Base-by-base conservation (phyloP, 2,888 invertebrate genomes). In the Patella depressa region DNA sequence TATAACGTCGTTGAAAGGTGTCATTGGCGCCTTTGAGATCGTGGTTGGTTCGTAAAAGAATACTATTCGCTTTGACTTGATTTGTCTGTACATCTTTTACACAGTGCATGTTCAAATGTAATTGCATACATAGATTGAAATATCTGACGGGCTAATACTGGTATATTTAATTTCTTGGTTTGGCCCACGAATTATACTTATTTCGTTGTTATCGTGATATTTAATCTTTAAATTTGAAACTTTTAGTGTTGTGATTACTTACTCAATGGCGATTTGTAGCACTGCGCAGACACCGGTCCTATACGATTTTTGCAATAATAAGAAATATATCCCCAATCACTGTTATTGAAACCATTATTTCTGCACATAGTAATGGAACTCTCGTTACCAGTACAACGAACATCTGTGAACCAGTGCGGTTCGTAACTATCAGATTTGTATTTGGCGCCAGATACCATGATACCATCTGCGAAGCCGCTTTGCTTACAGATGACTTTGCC, bases 261-360 rank as follows among this genome's bases (percentile, higher is more conserved):
- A 89, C 89, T 83, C 57, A 89, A 75, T 74, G 82, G 59, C 72
- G 73, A 54, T 3, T 83, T 77, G 75, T 84, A 88, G 77, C 89
- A 89, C 74, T 83, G 81, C 3, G 85, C 87, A 1, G 88, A 77
- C 15, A 81, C 79, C 2, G 78, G 76, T 19, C 81, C 83, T 3
- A 24, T 24, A 24, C 65, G 19, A 0, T 53, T 72, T 17, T 77
- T 73, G 53, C 78, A 73, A 17, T 71, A 74, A n/a, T 74, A 80
- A 24, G 73, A 57, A 7, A n/a, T 34, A 71, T 72, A 45, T 45
- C 24, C 15, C 4, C 70, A 69, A 34, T 79, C 78, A 0, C 83
- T 84, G 15, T 81, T 82, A 75, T 87, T 85, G 79, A 87, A 88
- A 9, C 88, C 88, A 2, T 83, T 83, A 74, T 85, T 83, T 15